These are phyloP conservation scores for Eubasilissa regina DNA, from an alignment of 1,140 invertebrate genomes.

Conservation along the genomic window DNA sequence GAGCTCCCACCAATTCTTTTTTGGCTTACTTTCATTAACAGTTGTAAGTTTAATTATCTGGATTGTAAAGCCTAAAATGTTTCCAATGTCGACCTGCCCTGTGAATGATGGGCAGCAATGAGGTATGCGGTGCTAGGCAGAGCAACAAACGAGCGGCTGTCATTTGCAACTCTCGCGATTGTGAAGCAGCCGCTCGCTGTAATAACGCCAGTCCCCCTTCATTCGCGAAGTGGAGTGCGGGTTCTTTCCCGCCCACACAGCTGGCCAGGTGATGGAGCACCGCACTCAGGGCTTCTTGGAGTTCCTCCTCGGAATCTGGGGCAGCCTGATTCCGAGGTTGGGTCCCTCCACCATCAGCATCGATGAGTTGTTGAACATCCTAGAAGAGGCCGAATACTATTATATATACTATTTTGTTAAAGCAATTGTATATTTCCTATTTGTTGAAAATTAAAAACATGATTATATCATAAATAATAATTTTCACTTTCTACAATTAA, in stretches of 20 bases:
- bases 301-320: conserved; percentile 46
- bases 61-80: neutral
- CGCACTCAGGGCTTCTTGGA: neutral
- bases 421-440: too few relatives aligned
- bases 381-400: neutral
- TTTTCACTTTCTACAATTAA: too few relatives aligned
- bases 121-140: conserved; percentile 37
- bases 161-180: conserved; percentile 35
- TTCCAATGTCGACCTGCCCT: conserved; percentile 49
- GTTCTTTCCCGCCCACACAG: neutral
- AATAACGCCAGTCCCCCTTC: conserved; percentile 49
- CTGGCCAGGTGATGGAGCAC: conserved; percentile 25
- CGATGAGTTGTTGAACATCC: conserved; percentile 44
- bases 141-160: conserved; percentile 48
- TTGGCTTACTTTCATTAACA: too few relatives aligned
- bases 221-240: conserved; percentile 46
- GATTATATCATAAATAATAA: too few relatives aligned
- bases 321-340: neutral
- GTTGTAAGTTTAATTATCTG: too few relatives aligned
- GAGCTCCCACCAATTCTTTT: too few relatives aligned
- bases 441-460: too few relatives aligned
- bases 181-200: conserved; percentile 41
- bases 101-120: conserved; percentile 53
- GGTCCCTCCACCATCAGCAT: conserved; percentile 49
- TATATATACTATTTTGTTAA: neutral